These are phyloP conservation scores for Lindbergichthys nudifrons DNA, from an alignment of 2,797 vertebrate genomes.

Conservation along the genomic window DNA sequence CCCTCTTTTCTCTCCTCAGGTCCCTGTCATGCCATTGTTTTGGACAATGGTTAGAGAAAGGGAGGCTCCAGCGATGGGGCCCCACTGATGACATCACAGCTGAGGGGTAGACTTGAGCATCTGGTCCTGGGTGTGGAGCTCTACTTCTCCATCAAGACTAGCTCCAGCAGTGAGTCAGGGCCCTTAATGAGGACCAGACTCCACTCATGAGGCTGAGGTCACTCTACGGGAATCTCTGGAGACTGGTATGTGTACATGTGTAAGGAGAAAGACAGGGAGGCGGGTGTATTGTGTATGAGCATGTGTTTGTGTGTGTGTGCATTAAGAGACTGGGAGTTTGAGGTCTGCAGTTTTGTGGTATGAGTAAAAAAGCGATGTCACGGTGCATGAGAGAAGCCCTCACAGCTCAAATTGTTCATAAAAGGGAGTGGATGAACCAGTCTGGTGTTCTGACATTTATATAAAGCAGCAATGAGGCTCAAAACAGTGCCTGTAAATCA, in stretches of 20 bases:
- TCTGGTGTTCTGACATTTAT: slow-evolving; percentile 42
- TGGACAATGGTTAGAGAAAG: slow-evolving; percentile 50
- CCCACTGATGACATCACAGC: slow-evolving; percentile 81
- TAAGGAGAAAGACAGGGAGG: slow-evolving; percentile 32
- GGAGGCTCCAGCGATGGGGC: slow-evolving; percentile 72
- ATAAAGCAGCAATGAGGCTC: slow-evolving; percentile 36
- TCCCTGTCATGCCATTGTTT: slow-evolving; percentile 56
- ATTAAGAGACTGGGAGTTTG: slow-evolving; percentile 19
- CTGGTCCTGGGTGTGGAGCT: slow-evolving; percentile 84
- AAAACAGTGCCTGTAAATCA: slow-evolving; percentile 49
- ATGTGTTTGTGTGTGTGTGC: slow-evolving; percentile 14
- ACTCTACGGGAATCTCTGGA: slow-evolving; percentile 77
- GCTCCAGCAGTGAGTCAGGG: slow-evolving; percentile 81
- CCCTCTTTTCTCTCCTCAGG: slow-evolving; percentile 22
- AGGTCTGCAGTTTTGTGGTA: slow-evolving; percentile 56
- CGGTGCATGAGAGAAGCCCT: slow-evolving; percentile 55
- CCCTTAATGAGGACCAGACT: slow-evolving; percentile 87
- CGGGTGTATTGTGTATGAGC: slow-evolving; percentile 39
- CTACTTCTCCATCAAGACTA: slow-evolving; percentile 76
- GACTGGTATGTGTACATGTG: slow-evolving; percentile 57
- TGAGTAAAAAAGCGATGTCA: slow-evolving; percentile 59
- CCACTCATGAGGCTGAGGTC: slow-evolving; percentile 75
- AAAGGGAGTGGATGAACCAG: slow-evolving; percentile 42
- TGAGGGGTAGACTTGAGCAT: slow-evolving; percentile 75
- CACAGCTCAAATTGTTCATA: slow-evolving; percentile 53